Base-by-base conservation (phyloP, 2,797 vertebrate species). In the Leptoclinus maculatus region DNA sequence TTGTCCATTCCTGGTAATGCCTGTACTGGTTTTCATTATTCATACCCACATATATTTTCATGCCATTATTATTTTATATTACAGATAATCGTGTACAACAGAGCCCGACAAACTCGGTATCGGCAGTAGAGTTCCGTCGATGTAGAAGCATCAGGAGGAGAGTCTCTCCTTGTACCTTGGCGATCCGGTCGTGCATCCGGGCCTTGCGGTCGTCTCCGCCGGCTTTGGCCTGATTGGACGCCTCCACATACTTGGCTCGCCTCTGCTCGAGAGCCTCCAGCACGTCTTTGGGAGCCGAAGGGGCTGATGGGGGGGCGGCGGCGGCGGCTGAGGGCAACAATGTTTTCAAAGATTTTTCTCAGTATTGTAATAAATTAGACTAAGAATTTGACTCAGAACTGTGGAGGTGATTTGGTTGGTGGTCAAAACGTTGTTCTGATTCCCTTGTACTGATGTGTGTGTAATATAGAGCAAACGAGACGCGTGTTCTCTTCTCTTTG, bases 181-280 rank as follows among this genome's bases (percentile, higher is more conserved):
- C 97, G 41, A 99, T 98, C 57, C 98, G 97, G 45, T 98, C 97
- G 0, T 99, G 97, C 98, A 99, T 99, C 60, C 98, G 96, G 74
- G 97, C 95, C 86, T 99, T 99, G 74, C 98, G 95, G 4, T 97
- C 96, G 1, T 99, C 96, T 7, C 97, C 97, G 0, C 82, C 88
- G n/a, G 95, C 93, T 92, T 96, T 97, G 49, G 98, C 97, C 91
- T 99, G 97, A 80, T 90, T 84, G 5, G 95, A 95, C 1, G 97
- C 97, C 25, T 97, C 95, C 57, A 60, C 92, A 83, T 99, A 99
- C 85, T 96, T 97, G 76, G 95, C 96, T 78, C 96, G 92, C 75
- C 98, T 95, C 88, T 99, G 97, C 78, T 98, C 96, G 6, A 99
- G 87, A 3, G 97, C 97, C 66, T 98, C 97, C 88, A 98, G 92